Percentiles rank a stretch among this genome's conserved stretches.
These are phyloP conservation scores for Gambusia yucatana DNA, from an alignment of 2,797 vertebrate genomes.

Conservation along the genomic window DNA sequence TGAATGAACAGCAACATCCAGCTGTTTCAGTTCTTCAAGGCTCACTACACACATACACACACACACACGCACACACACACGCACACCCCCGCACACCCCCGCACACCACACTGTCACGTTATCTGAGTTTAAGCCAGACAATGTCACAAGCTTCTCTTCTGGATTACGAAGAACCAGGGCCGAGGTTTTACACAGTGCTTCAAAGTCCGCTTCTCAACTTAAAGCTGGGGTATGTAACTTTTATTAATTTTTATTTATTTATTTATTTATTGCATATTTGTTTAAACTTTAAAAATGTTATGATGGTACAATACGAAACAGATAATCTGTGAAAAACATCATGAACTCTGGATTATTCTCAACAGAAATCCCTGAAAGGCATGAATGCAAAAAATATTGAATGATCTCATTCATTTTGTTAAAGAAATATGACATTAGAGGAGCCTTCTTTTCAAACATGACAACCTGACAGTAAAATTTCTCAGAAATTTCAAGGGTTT, in stretches of 20 bases:
- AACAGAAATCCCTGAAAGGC: background rate
- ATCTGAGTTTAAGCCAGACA: background rate
- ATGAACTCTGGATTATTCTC: background rate
- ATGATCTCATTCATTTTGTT: background rate
- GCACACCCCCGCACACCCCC: no score
- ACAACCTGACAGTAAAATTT: background rate
- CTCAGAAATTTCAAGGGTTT: background rate
- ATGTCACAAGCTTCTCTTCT: background rate
- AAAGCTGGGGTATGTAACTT: background rate
- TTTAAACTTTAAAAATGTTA: no score
- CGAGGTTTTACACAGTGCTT: background rate
- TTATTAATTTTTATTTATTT: no score
- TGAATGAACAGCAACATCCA: background rate
- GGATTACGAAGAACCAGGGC: background rate
- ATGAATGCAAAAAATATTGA: background rate
- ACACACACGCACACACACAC: no score
- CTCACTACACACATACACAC: background rate
- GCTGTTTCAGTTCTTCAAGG: background rate
- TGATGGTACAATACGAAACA: no score
- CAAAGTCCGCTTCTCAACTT: background rate
- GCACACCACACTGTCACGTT: background rate
- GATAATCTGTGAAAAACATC: background rate
- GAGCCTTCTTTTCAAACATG: background rate
- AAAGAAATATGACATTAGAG: background rate
- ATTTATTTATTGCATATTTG: no score